These are phyloP conservation scores for Branchinecta sandiegonensis DNA, from an alignment of 2,888 invertebrate genomes.

Conservation along the genomic window DNA sequence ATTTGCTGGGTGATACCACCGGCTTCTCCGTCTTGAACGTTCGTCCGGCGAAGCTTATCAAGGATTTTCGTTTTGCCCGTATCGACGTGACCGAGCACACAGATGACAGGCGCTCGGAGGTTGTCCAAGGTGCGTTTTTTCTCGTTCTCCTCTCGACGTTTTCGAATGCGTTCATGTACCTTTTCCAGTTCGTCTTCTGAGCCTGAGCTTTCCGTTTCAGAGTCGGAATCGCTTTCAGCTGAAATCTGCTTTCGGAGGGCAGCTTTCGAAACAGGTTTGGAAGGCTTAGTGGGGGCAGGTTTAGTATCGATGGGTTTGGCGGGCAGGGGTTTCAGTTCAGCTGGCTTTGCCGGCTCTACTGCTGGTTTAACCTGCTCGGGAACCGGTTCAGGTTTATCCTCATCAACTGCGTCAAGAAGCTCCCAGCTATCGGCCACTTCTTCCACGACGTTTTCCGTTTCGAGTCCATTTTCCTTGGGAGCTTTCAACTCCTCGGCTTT, in stretches of 20 bases:
- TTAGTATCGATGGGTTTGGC: constrained; percentile 20
- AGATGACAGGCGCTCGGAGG: constrained; percentile 89
- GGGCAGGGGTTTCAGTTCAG: neutral
- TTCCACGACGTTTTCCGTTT: constrained; percentile 28
- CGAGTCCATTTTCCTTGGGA: neutral
- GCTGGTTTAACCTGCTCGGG: neutral
- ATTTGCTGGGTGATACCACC: constrained; percentile 99
- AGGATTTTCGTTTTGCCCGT: constrained; percentile 94
- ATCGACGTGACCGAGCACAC: constrained; percentile 97
- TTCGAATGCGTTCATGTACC: constrained; percentile 55
- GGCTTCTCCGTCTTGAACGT: constrained; percentile 90
- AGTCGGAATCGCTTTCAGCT: constrained; percentile 34
- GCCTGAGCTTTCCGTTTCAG: constrained; percentile 45
- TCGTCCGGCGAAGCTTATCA: constrained; percentile 78
- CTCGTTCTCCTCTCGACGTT: constrained; percentile 52
- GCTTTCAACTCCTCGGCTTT: constrained; percentile 19
- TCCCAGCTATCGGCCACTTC: constrained; percentile 75
- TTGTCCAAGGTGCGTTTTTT: constrained; percentile 49
- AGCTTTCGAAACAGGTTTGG: constrained; percentile 32
- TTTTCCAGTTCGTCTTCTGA: constrained; percentile 58
- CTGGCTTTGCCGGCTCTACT: neutral
- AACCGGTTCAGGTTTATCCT: constrained; percentile 33
- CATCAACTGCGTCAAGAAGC: constrained; percentile 49
- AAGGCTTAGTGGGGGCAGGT: constrained; percentile 21
- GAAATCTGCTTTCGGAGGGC: neutral